phyloP scores from a whole-genome alignment of 2,888 invertebrate genomes.

The Leucoma salicis region DNA sequence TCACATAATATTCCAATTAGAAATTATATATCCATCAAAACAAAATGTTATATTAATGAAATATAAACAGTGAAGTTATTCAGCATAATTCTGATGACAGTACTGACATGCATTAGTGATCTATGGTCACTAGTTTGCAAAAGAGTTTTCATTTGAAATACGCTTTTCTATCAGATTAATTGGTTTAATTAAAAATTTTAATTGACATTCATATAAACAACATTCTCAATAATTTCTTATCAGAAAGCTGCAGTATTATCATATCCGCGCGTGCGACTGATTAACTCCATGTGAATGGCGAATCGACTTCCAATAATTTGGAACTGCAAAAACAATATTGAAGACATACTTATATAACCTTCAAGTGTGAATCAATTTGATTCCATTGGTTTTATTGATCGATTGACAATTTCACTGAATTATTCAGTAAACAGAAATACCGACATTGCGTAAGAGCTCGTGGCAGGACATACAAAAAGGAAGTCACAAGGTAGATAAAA shows the following conservation, averaged over 20 bases:
- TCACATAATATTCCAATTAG: not conserved
- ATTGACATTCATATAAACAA: constrained; percentile 31
- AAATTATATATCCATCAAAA: not conserved
- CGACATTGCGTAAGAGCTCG: constrained; percentile 67
- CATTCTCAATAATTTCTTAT: not conserved
- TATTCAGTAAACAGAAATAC: constrained; percentile 78
- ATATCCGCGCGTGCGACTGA: constrained; percentile 63
- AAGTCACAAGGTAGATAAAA: constrained; percentile 55
- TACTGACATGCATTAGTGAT: constrained; percentile 43
- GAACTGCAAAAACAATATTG: constrained; percentile 74
- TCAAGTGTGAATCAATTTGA: constrained; percentile 80
- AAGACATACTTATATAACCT: constrained; percentile 69
- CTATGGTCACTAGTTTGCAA: constrained; percentile 41
- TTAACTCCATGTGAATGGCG: constrained; percentile 66
- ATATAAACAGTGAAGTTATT: constrained; percentile 25
- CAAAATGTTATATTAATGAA: constrained; percentile 13
- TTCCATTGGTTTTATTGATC: constrained; percentile 78
- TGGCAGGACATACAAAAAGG: constrained; percentile 64
- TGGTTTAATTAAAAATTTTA: constrained; percentile 35
- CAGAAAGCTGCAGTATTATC: constrained; percentile 53
- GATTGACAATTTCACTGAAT: constrained; percentile 78
- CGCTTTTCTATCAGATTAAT: constrained; percentile 43
- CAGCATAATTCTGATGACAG: constrained; percentile 32
- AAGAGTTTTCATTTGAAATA: constrained; percentile 36
- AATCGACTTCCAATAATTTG: constrained; percentile 74